phyloP scores from a whole-genome alignment of 2,888 invertebrate species.

The Tinea trinotella region DNA sequence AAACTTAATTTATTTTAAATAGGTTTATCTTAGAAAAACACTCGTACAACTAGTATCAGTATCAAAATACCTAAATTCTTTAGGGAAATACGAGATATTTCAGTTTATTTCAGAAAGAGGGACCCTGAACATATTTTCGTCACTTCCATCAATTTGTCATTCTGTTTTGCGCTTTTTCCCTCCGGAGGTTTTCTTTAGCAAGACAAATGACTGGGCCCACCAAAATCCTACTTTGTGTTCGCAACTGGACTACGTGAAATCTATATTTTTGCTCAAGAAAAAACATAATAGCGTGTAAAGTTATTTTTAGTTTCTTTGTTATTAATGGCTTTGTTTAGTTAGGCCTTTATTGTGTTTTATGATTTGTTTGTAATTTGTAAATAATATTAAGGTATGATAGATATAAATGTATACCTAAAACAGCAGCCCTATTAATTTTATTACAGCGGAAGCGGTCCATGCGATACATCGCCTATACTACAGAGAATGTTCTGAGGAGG shows the following conservation, averaged over 20 bases:
- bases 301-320: slow-evolving; percentile 8
- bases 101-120: background rate
- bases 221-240: background rate
- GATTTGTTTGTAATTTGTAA: too few species aligned
- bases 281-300: background rate
- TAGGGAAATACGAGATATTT: background rate
- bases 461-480: too few species aligned
- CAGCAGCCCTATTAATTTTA: too few species aligned
- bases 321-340: background rate
- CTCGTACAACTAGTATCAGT: too few species aligned
- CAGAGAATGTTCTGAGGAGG: too few species aligned
- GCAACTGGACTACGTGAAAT: slow-evolving; percentile 8
- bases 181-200: background rate
- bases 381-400: too few species aligned
- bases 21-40: too few species aligned
- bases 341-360: too few species aligned
- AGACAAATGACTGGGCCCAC: slow-evolving; percentile 9
- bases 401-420: too few species aligned
- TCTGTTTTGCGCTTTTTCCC: slow-evolving; percentile 11
- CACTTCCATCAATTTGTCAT: slow-evolving; percentile 9
- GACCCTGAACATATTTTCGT: slow-evolving; percentile 12
- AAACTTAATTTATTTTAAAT: too few species aligned
- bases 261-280: background rate
- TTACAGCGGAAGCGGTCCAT: too few species aligned
- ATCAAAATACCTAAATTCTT: background rate